Base-by-base conservation (phyloP, 2,888 invertebrate genomes). In the Apotomis capreana region DNA sequence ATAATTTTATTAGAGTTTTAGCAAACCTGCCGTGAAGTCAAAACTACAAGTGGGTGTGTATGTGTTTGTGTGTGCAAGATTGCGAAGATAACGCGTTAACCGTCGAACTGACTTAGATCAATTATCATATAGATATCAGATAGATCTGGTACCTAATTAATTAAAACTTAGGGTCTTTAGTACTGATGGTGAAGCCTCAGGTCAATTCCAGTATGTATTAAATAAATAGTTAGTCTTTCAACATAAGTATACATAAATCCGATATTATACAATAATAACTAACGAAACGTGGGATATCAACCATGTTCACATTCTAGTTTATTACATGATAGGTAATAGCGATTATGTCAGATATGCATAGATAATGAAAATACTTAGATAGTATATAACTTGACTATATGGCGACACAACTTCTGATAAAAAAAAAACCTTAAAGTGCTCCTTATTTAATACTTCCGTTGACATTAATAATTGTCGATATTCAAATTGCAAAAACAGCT, bases 211-310 rank as follows among this genome's bases (percentile, higher is more conserved):
- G 26, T 26, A 26, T 26, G 0, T 49, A 49, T 49, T 49, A 10
- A 10, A 49, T 0, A 49, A 9, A 9, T 49, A 9, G 10, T 40
- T 6, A 6, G 40, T 40, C 40, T 40, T 40, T 40, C 40, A 6
- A 40, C 40, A 40, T 40, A 40, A 5, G 2, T 15, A 15, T 15
- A 15, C 15, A 15, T 15, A 40, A 40, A 40, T 6, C 40, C 12
- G 13, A 15, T 0, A 13, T 4, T 8, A 15, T 36, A 60, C 44
- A 44, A 9, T 44, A 60, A 60, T 13, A 60, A 44, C 26, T 44
- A n/a, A 37, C 55, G 55, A 65, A 40, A 67, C 71, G 71, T 71
- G 71, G 26, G 51, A 49, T 71, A 71, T 71, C 71, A 37, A 37
- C 44, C 13, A 26, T 40, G 55, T 57, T 55, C 13, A 13, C 60